phyloP scores from a whole-genome alignment of 2,113 vertebrate genomes.

The Sitta europaea region DNA sequence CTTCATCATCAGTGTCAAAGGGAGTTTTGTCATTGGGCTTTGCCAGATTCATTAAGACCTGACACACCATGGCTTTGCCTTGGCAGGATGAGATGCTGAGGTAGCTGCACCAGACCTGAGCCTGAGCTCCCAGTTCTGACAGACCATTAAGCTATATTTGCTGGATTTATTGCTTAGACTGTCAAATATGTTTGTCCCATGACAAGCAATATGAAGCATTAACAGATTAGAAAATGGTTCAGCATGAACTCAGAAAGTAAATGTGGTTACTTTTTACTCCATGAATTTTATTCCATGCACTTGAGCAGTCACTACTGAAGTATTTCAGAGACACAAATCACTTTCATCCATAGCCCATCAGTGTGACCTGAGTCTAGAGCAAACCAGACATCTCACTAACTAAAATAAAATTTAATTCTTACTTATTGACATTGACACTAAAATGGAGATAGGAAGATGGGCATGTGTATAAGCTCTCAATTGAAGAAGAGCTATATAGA shows the following conservation, averaged over 20 bases:
- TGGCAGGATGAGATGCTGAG: not conserved
- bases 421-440: not conserved
- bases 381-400: not conserved
- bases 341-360: not conserved
- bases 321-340: not conserved
- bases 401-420: not conserved
- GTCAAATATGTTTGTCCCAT: not conserved
- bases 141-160: not conserved
- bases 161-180: not conserved
- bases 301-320: not conserved
- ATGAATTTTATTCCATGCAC: not conserved
- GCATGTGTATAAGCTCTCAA: not conserved
- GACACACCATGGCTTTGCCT: not conserved
- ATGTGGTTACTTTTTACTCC: not conserved
- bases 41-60: not conserved
- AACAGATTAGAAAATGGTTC: not conserved
- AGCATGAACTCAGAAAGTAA: not conserved
- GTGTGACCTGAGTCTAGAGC: not conserved
- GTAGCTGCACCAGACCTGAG: not conserved
- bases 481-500: not conserved
- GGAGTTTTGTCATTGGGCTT: not conserved
- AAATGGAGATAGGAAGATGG: not conserved
- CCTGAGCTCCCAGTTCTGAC: not conserved
- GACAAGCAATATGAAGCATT: not conserved
- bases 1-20: not conserved